Evolutionary conservation across 92 coral and sea anemone species (phyloP).

Genomic region (Umimayanthus kanabou): DNA sequence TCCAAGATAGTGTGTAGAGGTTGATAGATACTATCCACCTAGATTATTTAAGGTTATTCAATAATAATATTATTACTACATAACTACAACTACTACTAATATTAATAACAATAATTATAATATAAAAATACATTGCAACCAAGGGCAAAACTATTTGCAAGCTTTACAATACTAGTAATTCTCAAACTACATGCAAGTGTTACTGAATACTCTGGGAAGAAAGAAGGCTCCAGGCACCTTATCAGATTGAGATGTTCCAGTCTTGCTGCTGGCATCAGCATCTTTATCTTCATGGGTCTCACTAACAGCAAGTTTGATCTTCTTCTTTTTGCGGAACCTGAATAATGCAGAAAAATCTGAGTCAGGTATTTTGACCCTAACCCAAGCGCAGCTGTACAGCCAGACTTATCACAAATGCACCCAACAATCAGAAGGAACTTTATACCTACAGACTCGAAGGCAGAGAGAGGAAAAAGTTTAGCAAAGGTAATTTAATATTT

Average conservation of each 20-base stretch:
- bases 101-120: too few species aligned
- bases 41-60: too few species aligned
- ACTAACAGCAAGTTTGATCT: conserved; percentile 30
- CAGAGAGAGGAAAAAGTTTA: conserved; percentile 56
- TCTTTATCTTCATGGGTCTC: conserved; percentile 32
- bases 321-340: conserved; percentile 46
- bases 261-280: conserved; percentile 6
- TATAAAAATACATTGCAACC: too few species aligned
- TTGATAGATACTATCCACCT: too few species aligned
- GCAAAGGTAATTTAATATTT: conserved; percentile 56
- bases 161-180: too few species aligned
- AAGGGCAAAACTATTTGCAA: too few species aligned
- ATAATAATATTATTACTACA: too few species aligned
- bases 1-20: too few species aligned
- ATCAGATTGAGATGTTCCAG: neutral
- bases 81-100: too few species aligned
- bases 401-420: conserved; percentile 79
- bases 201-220: too few species aligned
- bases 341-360: neutral
- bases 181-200: too few species aligned
- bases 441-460: neutral
- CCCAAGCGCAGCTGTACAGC: conserved; percentile 83
- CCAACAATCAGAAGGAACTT: conserved; percentile 27
- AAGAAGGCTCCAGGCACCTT: neutral
- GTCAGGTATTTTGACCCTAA: neutral